A percentile compares a stretch with the other conserved stretches of the same genome.
phyloP scores from a whole-genome alignment of 2,113 vertebrate genomes.

The Scophthalmus maximus region DNA sequence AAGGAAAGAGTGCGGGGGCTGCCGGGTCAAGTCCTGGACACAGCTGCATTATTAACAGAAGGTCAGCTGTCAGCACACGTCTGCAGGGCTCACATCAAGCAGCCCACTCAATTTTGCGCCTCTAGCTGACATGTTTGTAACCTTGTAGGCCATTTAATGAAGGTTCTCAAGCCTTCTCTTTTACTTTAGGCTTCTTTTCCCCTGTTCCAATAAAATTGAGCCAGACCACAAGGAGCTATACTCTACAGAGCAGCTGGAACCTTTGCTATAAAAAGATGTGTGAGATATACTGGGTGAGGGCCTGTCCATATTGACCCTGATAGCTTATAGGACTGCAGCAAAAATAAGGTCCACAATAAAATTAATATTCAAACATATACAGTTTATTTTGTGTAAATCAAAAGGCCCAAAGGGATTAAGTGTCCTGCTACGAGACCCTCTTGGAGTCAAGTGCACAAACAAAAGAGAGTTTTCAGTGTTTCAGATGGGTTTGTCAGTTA shows the following conservation, averaged over 20 bases:
- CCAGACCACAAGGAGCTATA: conserved; percentile 17
- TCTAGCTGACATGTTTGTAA: conserved; percentile 48
- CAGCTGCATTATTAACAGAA: conserved; percentile 69
- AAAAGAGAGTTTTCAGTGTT: too few relatives aligned
- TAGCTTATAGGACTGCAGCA: not conserved
- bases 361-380: not conserved
- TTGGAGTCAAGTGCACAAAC: not conserved
- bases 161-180: conserved; percentile 20
- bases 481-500: too few relatives aligned
- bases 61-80: conserved; percentile 60
- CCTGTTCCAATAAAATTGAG: conserved; percentile 24
- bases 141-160: conserved; percentile 48
- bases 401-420: not conserved
- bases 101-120: conserved; percentile 24
- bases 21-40: conserved; percentile 52
- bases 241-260: conserved; percentile 18
- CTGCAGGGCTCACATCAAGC: conserved; percentile 58
- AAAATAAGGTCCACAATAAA: not conserved
- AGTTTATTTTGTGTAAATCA: not conserved
- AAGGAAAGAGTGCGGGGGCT: not conserved
- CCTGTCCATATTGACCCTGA: not conserved
- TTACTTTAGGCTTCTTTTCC: conserved; percentile 2
- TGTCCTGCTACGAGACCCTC: too few relatives aligned
- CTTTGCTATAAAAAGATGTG: not conserved
- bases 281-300: not conserved